Conservation (phyloP, 2,797 vertebrate species). For the Microctenopoma lineatum region DNA sequence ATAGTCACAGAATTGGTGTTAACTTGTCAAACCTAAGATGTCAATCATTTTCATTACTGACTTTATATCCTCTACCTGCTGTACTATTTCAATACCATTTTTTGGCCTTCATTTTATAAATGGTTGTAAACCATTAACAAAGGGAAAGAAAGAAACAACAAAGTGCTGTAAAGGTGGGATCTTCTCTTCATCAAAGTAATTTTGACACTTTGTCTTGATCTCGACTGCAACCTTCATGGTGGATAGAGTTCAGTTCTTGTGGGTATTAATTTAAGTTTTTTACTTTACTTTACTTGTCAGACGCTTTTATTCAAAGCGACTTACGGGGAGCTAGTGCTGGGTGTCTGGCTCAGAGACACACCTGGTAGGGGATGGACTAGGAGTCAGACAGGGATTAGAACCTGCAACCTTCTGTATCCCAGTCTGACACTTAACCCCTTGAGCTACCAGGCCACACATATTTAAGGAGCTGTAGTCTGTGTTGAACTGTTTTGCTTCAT, state of each 20-base stretch:
- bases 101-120: not conserved
- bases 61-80: not conserved
- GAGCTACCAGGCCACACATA: too few relatives aligned
- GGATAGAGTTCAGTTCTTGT: not conserved
- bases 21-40: not conserved
- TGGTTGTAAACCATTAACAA: not conserved
- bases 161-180: not conserved
- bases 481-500: not conserved
- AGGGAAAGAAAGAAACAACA: not conserved
- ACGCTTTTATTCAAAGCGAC: too few relatives aligned
- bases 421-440: too few relatives aligned
- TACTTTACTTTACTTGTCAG: too few relatives aligned
- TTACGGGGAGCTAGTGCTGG: too few relatives aligned
- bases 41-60: not conserved
- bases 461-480: not conserved
- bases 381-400: too few relatives aligned
- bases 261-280: not conserved
- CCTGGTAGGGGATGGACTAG: too few relatives aligned
- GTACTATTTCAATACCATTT: not conserved
- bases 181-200: not conserved
- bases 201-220: not conserved
- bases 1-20: not conserved
- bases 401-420: too few relatives aligned
- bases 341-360: too few relatives aligned
- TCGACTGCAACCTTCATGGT: not conserved